These are phyloP conservation scores for Labeo catla DNA, from an alignment of 2,113 vertebrate species.

Conservation along the genomic window DNA sequence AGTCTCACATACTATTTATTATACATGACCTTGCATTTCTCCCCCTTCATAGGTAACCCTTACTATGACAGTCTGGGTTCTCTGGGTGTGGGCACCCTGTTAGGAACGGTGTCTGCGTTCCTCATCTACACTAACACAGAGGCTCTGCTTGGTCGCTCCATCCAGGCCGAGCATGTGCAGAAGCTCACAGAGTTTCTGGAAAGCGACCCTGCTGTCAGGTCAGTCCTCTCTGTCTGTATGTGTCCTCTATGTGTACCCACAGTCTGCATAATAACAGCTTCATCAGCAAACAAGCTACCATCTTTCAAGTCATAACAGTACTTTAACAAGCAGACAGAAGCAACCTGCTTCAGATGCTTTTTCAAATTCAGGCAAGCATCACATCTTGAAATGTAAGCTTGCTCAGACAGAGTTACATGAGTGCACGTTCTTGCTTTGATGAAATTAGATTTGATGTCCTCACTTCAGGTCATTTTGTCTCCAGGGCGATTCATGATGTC, in stretches of 20 bases:
- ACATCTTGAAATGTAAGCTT: background rate
- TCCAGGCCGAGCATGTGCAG: constrained; percentile 90
- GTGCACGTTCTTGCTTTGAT: background rate
- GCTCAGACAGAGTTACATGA: background rate
- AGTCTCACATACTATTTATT: background rate
- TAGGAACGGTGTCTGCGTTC: constrained; percentile 91
- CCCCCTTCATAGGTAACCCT: constrained; percentile 80
- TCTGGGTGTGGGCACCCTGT: constrained; percentile 89
- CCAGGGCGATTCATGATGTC: constrained; percentile 96
- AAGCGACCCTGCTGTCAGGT: constrained; percentile 95
- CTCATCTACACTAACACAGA: constrained; percentile 98
- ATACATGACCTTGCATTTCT: background rate
- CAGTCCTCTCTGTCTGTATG: constrained; percentile 43
- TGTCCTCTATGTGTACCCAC: background rate
- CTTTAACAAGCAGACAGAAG: background rate
- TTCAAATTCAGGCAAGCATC: background rate
- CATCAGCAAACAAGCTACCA: background rate
- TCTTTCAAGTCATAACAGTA: background rate
- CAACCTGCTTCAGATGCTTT: background rate
- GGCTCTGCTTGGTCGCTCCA: constrained; percentile 93
- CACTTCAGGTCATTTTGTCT: constrained; percentile 41
- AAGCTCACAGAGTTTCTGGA: constrained; percentile 95
- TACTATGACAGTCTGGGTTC: constrained; percentile 93
- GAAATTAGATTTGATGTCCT: constrained; percentile 22
- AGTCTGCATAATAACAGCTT: constrained; percentile 1